These are phyloP conservation scores for Carcharodon carcharias DNA, from an alignment of 2,797 vertebrate genomes.

Conservation along the genomic window DNA sequence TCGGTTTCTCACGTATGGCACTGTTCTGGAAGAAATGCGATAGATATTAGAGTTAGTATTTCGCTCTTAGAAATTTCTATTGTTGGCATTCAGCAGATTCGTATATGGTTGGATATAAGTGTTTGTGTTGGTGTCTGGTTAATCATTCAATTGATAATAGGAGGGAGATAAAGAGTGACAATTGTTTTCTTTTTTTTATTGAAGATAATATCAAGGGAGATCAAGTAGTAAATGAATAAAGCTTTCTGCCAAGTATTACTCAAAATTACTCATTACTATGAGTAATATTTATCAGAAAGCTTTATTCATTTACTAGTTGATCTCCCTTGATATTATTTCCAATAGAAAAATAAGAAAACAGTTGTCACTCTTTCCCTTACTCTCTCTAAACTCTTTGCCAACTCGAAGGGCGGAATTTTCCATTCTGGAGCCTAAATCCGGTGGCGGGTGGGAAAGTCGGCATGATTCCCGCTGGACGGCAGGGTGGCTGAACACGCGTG, in stretches of 20 bases:
- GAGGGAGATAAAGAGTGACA: background rate
- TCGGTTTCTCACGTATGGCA: background rate
- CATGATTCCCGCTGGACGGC: no score
- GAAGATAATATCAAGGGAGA: background rate
- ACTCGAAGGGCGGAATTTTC: background rate
- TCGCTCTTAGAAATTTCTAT: background rate
- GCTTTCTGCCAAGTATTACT: background rate
- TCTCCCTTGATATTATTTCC: background rate
- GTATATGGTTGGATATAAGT: background rate
- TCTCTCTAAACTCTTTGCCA: background rate
- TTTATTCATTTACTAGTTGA: background rate
- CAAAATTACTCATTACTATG: no score
- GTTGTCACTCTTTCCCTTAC: background rate
- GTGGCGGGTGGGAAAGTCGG: no score
- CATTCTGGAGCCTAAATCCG: no score
- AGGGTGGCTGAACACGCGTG: no score
- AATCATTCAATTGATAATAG: slow-evolving; percentile 7
- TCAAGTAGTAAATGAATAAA: background rate
- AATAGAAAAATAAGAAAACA: background rate
- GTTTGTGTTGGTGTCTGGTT: background rate
- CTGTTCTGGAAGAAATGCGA: background rate
- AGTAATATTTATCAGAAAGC: background rate
- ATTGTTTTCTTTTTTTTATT: background rate
- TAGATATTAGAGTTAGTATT: background rate
- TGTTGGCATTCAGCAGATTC: background rate